Evolutionary conservation across 2,113 vertebrate genomes (phyloP), one percentile per base, ranked within the genome.

Genomic region (Callionymus lyra): DNA sequence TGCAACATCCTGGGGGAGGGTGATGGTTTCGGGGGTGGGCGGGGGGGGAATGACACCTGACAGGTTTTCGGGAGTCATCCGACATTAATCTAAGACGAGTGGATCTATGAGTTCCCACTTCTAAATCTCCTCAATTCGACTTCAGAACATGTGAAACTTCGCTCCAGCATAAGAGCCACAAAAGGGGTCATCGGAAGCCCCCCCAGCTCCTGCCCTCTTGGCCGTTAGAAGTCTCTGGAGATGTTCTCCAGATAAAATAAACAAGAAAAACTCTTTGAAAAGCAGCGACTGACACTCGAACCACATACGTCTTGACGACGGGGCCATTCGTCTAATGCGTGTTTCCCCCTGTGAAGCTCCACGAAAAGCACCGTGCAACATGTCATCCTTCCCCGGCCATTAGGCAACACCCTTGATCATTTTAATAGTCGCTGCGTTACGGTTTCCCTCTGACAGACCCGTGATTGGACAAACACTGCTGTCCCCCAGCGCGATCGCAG

Each of bases 401-500:
- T 78, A 76, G 65, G 51, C 49, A 54, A 63, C 63, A 63, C 58
- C 47, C 67, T 56, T 75, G 74, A 74, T 77, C 53, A 52, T 68
- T 72, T 68, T 72, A 74, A 68, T 76, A 69, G 71, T 67, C 56
- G 58, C 67, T 62, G 15, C 39, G 56, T 61, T 67, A 53, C 51
- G 59, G 70, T 43, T 35, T 72, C 50, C 46, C 56, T 48, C 48
- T 2, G 27, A 51, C 72, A 72, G 52, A 21, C 42, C 57, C 52
- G 62, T 59, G 64, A 54, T 73, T 58, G 57, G 72, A 68, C 63
- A 76, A 76, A 76, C 72, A 74, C 48, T 52, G 36, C 14, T 43
- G 67, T 81, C 78, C 78, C n/a, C 78, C 51, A 13, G 75, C 50
- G 73, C 66, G 42, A 63, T 33, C 39, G 57, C 56, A 55, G 40